Conservation (phyloP, 2,797 vertebrate genomes). For the Staurois parvus region DNA sequence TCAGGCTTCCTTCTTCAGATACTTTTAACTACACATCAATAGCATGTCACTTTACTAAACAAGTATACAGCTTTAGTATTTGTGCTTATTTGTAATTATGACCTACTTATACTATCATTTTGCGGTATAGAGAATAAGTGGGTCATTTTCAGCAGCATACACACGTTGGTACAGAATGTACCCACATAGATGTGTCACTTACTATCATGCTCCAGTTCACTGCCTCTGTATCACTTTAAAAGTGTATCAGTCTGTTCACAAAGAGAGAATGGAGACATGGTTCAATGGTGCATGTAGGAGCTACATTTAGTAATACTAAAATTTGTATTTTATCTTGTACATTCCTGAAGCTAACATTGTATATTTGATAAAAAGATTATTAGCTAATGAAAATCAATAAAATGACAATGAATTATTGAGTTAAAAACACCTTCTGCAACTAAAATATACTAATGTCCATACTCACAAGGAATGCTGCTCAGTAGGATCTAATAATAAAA, state of each 20-base stretch:
- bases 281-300: neutral
- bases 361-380: neutral
- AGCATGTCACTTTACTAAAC: neutral
- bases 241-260: slow-evolving; percentile 7
- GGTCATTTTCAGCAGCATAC: slow-evolving; percentile 39
- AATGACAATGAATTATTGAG: neutral
- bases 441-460: too few relatives aligned
- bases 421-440: too few relatives aligned
- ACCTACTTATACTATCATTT: slow-evolving; percentile 35
- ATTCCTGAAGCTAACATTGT: neutral
- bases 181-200: slow-evolving; percentile 45
- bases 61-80: neutral
- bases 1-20: neutral
- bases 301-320: neutral
- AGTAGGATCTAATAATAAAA: neutral
- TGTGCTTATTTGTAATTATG: neutral
- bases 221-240: slow-evolving; percentile 32
- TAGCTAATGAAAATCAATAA: neutral
- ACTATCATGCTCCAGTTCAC: slow-evolving; percentile 32
- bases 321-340: neutral
- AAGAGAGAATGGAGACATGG: slow-evolving; percentile 1
- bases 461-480: neutral
- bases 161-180: slow-evolving; percentile 8
- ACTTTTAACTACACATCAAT: neutral
- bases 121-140: slow-evolving; percentile 22